Percentiles rank a stretch among this genome's conserved stretches.
Evolutionary conservation across 2,797 vertebrate species (phyloP).

Genomic region (Diplodus puntazzo): DNA sequence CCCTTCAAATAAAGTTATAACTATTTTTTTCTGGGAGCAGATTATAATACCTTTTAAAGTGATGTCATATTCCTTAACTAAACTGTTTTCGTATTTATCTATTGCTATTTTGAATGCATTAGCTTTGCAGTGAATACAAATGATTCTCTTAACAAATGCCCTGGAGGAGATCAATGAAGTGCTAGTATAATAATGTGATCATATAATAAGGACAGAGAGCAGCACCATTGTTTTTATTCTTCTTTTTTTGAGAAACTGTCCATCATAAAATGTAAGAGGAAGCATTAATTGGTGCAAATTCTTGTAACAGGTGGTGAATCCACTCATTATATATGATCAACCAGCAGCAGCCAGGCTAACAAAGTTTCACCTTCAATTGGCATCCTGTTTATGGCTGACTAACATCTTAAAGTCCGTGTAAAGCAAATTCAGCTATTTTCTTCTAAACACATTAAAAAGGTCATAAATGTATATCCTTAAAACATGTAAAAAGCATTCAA

Average conservation of each 20-base stretch:
- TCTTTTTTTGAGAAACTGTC: background rate
- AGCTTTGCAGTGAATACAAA: background rate
- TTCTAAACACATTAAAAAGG: no score
- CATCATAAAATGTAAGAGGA: background rate
- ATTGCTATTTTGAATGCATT: background rate
- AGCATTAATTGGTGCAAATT: background rate
- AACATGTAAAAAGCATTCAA: no score
- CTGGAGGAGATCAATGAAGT: no score
- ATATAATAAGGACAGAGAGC: background rate
- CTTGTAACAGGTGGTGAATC: constrained; percentile 1
- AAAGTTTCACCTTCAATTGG: constrained; percentile 11
- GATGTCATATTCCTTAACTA: no score
- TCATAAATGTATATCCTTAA: no score
- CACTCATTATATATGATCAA: constrained; percentile 14
- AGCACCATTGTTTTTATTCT: background rate
- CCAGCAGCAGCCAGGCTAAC: background rate
- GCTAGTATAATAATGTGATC: background rate
- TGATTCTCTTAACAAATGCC: background rate
- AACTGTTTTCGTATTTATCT: no score
- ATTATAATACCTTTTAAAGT: no score
- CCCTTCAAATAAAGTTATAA: no score
- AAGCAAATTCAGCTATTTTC: no score
- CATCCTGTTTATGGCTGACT: constrained; percentile 10
- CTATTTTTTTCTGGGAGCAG: no score
- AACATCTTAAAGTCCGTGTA: no score